Conservation (phyloP, 2,797 vertebrate genomes). For the Pangasius krempfi region DNA sequence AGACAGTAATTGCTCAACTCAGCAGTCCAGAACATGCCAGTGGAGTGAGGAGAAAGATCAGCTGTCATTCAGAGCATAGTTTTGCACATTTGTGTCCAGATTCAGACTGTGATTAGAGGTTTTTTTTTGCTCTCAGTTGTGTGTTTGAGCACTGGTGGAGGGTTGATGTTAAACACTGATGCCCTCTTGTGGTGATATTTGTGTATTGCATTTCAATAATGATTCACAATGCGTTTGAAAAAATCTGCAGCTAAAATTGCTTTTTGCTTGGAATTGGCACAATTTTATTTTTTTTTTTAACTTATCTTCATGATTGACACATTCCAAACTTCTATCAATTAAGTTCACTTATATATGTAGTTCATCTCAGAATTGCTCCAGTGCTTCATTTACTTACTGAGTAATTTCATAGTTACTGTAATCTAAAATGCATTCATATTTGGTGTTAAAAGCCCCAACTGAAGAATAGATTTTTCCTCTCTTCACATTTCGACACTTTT, state of each 20-base stretch:
- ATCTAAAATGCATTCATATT: background rate
- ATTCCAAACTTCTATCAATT: background rate
- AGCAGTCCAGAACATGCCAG: background rate
- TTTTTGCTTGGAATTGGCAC: background rate
- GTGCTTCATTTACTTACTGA: background rate
- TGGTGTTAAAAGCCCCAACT: background rate
- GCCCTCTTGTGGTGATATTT: conserved; percentile 45
- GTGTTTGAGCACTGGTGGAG: background rate
- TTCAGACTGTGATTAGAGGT: background rate
- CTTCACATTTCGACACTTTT: background rate
- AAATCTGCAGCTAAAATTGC: background rate
- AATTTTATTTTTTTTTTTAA: background rate
- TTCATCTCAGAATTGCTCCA: background rate
- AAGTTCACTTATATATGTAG: background rate
- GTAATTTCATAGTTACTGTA: background rate
- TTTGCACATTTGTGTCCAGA: background rate
- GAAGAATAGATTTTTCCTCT: background rate
- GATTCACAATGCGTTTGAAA: background rate
- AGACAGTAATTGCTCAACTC: background rate
- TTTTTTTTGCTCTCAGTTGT: background rate
- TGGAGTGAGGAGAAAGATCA: background rate
- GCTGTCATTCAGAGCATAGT: background rate
- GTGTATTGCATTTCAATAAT: background rate
- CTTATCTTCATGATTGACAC: background rate
- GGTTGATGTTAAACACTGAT: background rate